Conservation (phyloP, 2,113 vertebrate genomes). For the Asarcornis scutulata region DNA sequence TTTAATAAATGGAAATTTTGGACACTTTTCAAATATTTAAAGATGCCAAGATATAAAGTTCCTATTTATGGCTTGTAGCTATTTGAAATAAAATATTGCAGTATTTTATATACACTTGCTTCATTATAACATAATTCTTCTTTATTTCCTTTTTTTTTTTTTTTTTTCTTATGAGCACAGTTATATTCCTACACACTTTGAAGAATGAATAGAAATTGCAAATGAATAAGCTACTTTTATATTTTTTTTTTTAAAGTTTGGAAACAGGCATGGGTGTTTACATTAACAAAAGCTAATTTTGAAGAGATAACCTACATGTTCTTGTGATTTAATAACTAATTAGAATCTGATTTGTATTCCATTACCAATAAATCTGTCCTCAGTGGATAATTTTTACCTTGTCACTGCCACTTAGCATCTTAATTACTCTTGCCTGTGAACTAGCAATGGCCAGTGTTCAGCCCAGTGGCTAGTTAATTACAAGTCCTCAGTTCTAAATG, state of each 20-base stretch:
- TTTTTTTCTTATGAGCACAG: neutral
- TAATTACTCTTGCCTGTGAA: conserved; percentile 75
- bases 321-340: conserved; percentile 1
- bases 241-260: neutral
- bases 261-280: neutral
- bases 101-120: neutral
- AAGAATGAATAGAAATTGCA: neutral
- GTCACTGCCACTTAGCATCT: conserved; percentile 79
- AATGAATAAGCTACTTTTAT: neutral
- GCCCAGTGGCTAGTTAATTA: neutral
- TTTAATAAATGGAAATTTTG: conserved; percentile 28
- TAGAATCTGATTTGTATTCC: conserved; percentile 56
- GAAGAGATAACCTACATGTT: neutral
- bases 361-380: conserved; percentile 48
- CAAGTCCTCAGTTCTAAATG: neutral
- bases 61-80: neutral
- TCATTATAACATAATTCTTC: neutral
- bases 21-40: conserved; percentile 28
- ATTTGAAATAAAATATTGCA: conserved; percentile 13
- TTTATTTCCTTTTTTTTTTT: neutral
- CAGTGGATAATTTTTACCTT: conserved; percentile 70
- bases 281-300: neutral
- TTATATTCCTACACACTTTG: neutral
- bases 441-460: neutral
- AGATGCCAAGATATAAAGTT: neutral